phyloP scores from a whole-genome alignment of 2,888 invertebrate species.

The Amorpha juglandis region DNA sequence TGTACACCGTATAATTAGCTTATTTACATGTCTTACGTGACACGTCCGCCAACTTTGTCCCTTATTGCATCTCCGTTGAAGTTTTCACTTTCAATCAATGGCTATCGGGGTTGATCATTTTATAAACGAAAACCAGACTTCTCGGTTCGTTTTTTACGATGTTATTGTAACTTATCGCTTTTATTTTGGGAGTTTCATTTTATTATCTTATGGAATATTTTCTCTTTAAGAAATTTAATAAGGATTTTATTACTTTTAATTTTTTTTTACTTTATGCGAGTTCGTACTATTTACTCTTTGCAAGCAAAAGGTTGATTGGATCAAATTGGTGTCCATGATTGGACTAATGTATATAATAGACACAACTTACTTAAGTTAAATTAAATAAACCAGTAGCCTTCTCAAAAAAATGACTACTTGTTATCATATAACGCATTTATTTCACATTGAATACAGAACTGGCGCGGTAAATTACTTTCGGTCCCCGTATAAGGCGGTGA shows the following conservation, averaged over 20 bases:
- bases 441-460: constrained; percentile 4
- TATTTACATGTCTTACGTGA: constrained; percentile 6
- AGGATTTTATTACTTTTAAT: no score
- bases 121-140: not conserved
- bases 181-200: not conserved
- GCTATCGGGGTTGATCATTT: constrained; percentile 7
- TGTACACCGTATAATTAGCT: constrained; percentile 24
- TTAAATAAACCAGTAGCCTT: not conserved
- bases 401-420: not conserved
- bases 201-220: not conserved
- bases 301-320: not conserved
- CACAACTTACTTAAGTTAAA: not conserved
- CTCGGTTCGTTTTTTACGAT: not conserved
- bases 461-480: constrained; percentile 25
- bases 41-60: constrained; percentile 1
- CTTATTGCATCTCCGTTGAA: not conserved
- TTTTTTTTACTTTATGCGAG: not conserved
- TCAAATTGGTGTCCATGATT: not conserved
- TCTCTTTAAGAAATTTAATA: not conserved
- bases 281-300: not conserved
- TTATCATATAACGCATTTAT: not conserved
- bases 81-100: constrained; percentile 13
- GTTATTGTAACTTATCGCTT: constrained; percentile 1
- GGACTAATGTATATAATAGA: not conserved
- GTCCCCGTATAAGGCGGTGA: constrained; percentile 26